Base-by-base conservation (phyloP, 2,113 vertebrate species). In the Arenaria interpres region DNA sequence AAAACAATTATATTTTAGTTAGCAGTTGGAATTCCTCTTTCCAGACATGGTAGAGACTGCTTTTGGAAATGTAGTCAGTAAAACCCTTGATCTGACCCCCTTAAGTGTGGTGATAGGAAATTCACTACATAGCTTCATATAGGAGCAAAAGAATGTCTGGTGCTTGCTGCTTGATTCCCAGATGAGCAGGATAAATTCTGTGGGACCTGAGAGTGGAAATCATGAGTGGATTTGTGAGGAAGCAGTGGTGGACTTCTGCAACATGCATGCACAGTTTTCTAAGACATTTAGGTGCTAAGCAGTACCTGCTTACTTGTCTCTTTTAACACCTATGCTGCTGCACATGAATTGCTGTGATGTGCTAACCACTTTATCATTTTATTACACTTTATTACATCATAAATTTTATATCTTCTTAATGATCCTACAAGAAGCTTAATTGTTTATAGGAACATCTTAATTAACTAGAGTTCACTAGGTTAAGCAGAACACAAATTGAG, bases 331-430 rank as follows among this genome's bases (percentile, higher is more conserved):
- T 97, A 30, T 96, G 63, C 79, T 92, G 56, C 62, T 96, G 56
- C 88, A 86, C 77, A 88, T 82, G 96, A 96, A 97, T 78, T 89
- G 63, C 94, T 97, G 88, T 97, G 94, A 97, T 96, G 81, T 90
- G 77, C 93, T 95, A 96, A 94, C 95, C 94, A 97, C 94, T 97
- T 97, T 89, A 98, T 98, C 97, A 98, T 98, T 98, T 98, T 98
- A 98, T 97, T 98, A 95, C 92, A 86, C 83, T 98, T 98, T 98
- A 98, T 98, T 98, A 98, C 97, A 97, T 97, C 98, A 98, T 98
- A 98, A 98, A 98, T 98, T 98, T 98, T 98, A 98, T 97, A 96
- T 98, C 98, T 98, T 97, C 95, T 97, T 98, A 98, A 98, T n/a
- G 95, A 98, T 98, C 95, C 97, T 98, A 97, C 96, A 98, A 96